phyloP scores from a whole-genome alignment of 2,797 vertebrate genomes.

The Microctenopoma lineatum region DNA sequence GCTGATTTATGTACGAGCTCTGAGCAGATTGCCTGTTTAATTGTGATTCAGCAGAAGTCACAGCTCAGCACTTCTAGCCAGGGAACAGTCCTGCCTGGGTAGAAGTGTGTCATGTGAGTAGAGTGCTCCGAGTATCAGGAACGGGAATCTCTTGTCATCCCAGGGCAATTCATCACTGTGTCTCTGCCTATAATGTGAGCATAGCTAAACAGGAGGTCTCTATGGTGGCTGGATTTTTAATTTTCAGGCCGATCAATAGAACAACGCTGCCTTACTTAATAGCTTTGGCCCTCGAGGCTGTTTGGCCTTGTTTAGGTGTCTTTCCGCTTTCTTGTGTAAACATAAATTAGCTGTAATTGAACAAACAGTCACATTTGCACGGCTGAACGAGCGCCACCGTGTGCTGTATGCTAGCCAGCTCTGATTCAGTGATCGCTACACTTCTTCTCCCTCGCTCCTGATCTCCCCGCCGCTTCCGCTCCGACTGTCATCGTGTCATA shows the following conservation, averaged over 20 bases:
- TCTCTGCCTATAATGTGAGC: conserved; percentile 62
- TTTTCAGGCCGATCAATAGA: conserved; percentile 74
- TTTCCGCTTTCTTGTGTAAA: conserved; percentile 72
- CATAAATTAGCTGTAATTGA: conserved; percentile 76
- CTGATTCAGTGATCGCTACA: conserved; percentile 38
- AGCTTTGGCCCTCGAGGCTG: conserved; percentile 67
- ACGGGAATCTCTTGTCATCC: conserved; percentile 56
- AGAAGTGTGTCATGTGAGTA: conserved; percentile 60
- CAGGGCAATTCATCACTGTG: conserved; percentile 65
- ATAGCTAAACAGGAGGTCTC: conserved; percentile 67
- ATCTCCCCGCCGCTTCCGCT: conserved; percentile 41
- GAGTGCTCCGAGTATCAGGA: conserved; percentile 40
- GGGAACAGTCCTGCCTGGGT: conserved; percentile 45
- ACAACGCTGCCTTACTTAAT: conserved; percentile 70
- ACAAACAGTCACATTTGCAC: conserved; percentile 67
- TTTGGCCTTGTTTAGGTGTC: conserved; percentile 65
- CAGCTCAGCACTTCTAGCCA: conserved; percentile 62
- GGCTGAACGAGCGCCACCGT: conserved; percentile 41
- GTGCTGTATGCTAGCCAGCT: conserved; percentile 33
- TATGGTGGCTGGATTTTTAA: conserved; percentile 68
- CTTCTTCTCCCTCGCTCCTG: conserved; percentile 32
- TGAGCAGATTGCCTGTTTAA: conserved; percentile 69
- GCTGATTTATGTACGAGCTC: conserved; percentile 60
- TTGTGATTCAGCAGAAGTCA: conserved; percentile 68
- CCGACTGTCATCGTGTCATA: conserved; percentile 45